Percentiles rank a stretch among this genome's conserved stretches.
phyloP scores from a whole-genome alignment of 2,888 invertebrate genomes.

The Trissonchulus sp. region DNA sequence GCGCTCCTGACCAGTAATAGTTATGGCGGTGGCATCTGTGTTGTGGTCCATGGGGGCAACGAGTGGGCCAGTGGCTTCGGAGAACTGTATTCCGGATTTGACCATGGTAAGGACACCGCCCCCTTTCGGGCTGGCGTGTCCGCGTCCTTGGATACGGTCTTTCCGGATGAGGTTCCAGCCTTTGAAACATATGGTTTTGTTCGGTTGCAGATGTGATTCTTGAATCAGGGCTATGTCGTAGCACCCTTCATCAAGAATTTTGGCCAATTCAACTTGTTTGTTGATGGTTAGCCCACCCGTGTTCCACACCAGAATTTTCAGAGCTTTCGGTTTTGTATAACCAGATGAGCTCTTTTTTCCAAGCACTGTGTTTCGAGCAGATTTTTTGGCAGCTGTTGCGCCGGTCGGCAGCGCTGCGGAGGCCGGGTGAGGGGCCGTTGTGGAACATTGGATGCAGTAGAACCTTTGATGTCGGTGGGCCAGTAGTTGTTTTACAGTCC shows the following conservation, averaged over 20 bases:
- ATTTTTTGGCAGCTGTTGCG: not conserved
- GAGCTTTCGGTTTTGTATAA: not conserved
- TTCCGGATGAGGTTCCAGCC: not conserved
- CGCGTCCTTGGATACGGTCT: not conserved
- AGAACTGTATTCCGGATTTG: not conserved
- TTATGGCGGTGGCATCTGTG: not conserved
- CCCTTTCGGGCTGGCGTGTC: not conserved
- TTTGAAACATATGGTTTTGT: not conserved
- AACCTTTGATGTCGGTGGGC: not conserved
- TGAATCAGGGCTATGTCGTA: slow-evolving; percentile 11
- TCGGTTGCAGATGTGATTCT: not conserved
- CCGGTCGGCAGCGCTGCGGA: not conserved
- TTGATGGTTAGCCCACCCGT: slow-evolving; percentile 9
- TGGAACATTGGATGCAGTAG: not conserved
- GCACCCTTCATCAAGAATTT: not conserved
- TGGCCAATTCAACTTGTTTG: not conserved
- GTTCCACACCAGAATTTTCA: not conserved
- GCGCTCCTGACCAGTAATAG: not conserved
- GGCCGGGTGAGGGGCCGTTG: not conserved
- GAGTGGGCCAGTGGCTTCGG: not conserved
- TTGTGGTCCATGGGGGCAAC: not conserved
- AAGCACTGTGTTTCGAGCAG: too few species aligned
- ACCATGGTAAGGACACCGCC: slow-evolving; percentile 7
- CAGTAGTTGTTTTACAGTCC: not conserved
- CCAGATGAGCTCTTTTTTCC: too few species aligned